Percentiles rank a stretch among this genome's conserved stretches.
These are phyloP conservation scores for Pygocentrus nattereri DNA, from an alignment of 2,797 vertebrate species.

Conservation along the genomic window DNA sequence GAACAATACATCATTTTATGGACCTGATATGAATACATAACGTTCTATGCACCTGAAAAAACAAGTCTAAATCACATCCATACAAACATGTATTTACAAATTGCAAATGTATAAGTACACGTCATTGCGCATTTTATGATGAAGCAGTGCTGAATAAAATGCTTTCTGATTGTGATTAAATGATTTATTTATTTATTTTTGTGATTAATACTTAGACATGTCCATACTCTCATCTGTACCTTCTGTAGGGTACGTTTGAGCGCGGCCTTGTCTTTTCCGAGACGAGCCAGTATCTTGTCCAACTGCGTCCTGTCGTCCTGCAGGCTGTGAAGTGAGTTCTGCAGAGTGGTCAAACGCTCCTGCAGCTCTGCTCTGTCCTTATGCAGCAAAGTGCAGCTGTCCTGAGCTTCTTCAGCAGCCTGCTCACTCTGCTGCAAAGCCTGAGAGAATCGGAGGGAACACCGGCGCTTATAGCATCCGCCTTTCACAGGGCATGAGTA, in stretches of 20 bases:
- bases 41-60: too few relatives aligned
- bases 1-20: too few relatives aligned
- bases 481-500: not conserved
- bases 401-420: conserved; percentile 66
- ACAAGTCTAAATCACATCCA: too few relatives aligned
- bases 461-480: not conserved
- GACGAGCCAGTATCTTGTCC: conserved; percentile 67
- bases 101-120: too few relatives aligned
- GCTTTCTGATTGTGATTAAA: not conserved
- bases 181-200: not conserved
- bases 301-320: conserved; percentile 75
- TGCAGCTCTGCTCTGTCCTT: conserved; percentile 71
- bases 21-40: too few relatives aligned
- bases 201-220: not conserved
- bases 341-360: conserved; percentile 68
- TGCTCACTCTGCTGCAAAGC: conserved; percentile 72
- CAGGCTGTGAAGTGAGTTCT: conserved; percentile 69
- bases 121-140: not conserved
- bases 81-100: too few relatives aligned
- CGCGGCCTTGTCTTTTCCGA: conserved; percentile 77
- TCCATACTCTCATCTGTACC: conserved; percentile 62
- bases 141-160: not conserved
- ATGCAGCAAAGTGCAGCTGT: conserved; percentile 59
- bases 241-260: conserved; percentile 80
- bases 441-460: conserved; percentile 57